Evolutionary conservation across 2,888 invertebrate species (phyloP).

Genomic region (Apamea sordens): DNA sequence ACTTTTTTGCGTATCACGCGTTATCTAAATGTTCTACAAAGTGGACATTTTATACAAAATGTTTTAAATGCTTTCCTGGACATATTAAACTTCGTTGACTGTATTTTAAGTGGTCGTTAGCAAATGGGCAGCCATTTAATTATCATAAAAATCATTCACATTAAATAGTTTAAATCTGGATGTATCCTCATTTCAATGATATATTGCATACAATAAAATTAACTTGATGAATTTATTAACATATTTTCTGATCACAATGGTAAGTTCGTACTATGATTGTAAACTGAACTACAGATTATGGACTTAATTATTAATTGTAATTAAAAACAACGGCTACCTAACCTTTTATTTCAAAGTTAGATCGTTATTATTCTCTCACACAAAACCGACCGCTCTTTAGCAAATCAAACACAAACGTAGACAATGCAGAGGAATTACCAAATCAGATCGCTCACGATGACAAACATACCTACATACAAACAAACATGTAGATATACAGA

Average conservation of each 20-base stretch:
- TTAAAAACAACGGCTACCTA: neutral
- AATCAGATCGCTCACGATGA: conserved; percentile 53
- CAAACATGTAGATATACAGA: neutral
- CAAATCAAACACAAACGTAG: conserved; percentile 46
- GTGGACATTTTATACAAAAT: conserved; percentile 52
- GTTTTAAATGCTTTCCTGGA: conserved; percentile 39
- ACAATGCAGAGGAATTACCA: conserved; percentile 49
- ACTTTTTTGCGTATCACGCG: conserved; percentile 61
- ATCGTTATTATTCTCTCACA: neutral
- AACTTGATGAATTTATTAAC: too few species aligned
- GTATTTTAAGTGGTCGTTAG: conserved; percentile 25
- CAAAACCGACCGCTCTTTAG: conserved; percentile 25
- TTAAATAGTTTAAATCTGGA: neutral
- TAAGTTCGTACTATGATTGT: neutral
- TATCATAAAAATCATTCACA: neutral
- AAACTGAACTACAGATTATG: too few species aligned
- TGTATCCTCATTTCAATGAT: neutral
- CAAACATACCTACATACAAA: conserved; percentile 13
- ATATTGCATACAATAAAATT: neutral
- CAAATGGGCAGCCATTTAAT: neutral
- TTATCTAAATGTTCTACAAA: conserved; percentile 62
- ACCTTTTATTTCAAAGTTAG: neutral
- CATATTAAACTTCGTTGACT: conserved; percentile 21
- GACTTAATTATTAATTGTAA: neutral
- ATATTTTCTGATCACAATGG: neutral